A percentile compares a stretch with the other conserved stretches of the same genome.
phyloP scores from a whole-genome alignment of 2,888 invertebrate species.

The Eulithis testata region DNA sequence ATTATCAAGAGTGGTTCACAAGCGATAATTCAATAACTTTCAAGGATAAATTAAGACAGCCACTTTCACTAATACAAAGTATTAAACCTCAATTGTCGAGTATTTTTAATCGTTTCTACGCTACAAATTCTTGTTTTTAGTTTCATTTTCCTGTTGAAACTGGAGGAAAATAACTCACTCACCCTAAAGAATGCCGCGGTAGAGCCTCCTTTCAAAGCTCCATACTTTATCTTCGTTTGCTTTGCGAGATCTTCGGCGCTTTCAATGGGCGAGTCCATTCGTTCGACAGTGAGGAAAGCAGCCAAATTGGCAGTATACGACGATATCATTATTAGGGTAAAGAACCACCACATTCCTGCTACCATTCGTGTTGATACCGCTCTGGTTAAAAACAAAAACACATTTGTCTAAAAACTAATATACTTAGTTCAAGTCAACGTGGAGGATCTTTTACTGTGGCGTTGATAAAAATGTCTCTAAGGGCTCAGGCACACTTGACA shows the following conservation, averaged over 20 bases:
- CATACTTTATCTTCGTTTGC: conserved; percentile 98
- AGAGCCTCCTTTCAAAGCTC: conserved; percentile 95
- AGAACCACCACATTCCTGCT: conserved; percentile 98
- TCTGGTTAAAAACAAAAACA: conserved; percentile 69
- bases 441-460: no score
- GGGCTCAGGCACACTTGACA: no score
- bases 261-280: conserved; percentile 97
- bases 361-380: conserved; percentile 95
- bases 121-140: conserved; percentile 22
- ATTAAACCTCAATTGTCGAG: not conserved
- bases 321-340: conserved; percentile 97
- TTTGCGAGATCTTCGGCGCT: conserved; percentile 98
- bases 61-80: conserved; percentile 13
- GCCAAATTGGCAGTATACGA: conserved; percentile 98
- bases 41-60: conserved; percentile 26
- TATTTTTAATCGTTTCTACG: conserved; percentile 16
- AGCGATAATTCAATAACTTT: conserved; percentile 36
- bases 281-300: conserved; percentile 95
- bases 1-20: conserved; percentile 28
- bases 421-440: not conserved
- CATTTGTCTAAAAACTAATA: conserved; percentile 13
- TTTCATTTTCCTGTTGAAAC: conserved; percentile 14
- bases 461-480: no score
- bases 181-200: conserved; percentile 98
- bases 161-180: conserved; percentile 59